Base-by-base conservation (phyloP, 1,140 invertebrate genomes). In the Listronotus bonariensis region DNA sequence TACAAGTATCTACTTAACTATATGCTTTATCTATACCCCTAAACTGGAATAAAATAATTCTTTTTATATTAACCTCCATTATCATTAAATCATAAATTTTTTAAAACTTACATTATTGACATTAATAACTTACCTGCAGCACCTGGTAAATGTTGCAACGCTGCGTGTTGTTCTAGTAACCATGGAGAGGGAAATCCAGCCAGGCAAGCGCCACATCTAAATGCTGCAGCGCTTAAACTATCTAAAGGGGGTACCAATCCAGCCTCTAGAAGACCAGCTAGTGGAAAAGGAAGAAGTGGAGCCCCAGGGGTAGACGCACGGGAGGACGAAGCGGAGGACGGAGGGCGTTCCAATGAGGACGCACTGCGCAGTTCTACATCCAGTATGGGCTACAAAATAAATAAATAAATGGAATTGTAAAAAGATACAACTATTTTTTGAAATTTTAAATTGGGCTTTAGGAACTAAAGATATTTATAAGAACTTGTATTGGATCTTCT, bases 171-270 rank as follows among this genome's bases (percentile, higher is more conserved):
- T 76, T 92, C 90, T 17, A 93, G 79, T 7, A 92, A 82, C 90
- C 90, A 92, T 0, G 88, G 83, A 6, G 90, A 90, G 11, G 91
- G 91, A 72, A 93, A 93, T 7, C 87, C 88, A 1, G 91, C 91
- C 68, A 92, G 84, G 74, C 91, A 93, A 0, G 91, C 88, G 4
- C 88, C 85, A 73, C 91, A 93, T 4, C 88, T 83, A 65, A 85
- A 86, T n/a, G 84, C 80, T 66, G 83, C 82, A 10, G 75, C 71
- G 12, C 20, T 74, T 75, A 17, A 70, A 8, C 79, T 70, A 26
- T 77, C 77, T 15, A 76, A 77, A 1, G 78, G 72, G 46, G 83
- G 82, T 65, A 84, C 82, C 45, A 85, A 71, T 26, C 72, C 75
- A 40, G 75, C 74, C 60, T 70, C 75, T 58, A 76, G 68, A 55